Conservation (phyloP, 2,888 invertebrate species). For the Dynastes maya region DNA sequence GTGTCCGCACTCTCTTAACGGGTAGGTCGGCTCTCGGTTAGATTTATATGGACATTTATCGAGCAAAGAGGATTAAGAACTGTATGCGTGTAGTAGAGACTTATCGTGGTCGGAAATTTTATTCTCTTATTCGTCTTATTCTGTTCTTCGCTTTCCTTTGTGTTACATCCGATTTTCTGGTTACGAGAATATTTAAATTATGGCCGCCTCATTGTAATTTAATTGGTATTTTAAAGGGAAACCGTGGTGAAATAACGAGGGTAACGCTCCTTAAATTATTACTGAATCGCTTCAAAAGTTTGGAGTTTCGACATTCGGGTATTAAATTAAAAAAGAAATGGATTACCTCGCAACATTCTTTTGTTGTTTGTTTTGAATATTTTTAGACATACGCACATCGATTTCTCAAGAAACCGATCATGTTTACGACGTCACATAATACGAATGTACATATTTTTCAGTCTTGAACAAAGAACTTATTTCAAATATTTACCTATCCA, state of each 20-base stretch:
- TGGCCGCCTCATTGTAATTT: constrained; percentile 11
- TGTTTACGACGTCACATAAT: background rate
- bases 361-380: background rate
- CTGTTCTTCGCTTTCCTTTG: constrained; percentile 20
- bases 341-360: background rate
- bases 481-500: background rate
- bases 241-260: background rate
- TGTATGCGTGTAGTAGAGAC: constrained; percentile 6
- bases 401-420: background rate
- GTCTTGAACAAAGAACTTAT: too few species aligned
- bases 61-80: constrained; percentile 52
- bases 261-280: too few species aligned
- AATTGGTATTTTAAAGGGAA: constrained; percentile 33
- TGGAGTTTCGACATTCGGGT: background rate
- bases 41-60: constrained; percentile 58
- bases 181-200: constrained; percentile 4
- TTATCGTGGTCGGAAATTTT: constrained; percentile 37
- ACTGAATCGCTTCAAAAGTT: too few species aligned
- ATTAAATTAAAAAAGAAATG: constrained; percentile 18
- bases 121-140: constrained; percentile 5
- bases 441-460: background rate
- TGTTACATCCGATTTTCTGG: constrained; percentile 32
- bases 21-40: constrained; percentile 50
- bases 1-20: constrained; percentile 54
- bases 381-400: too few species aligned